phyloP scores from a whole-genome alignment of 1,140 invertebrate species.

The Vanessa tameamea region DNA sequence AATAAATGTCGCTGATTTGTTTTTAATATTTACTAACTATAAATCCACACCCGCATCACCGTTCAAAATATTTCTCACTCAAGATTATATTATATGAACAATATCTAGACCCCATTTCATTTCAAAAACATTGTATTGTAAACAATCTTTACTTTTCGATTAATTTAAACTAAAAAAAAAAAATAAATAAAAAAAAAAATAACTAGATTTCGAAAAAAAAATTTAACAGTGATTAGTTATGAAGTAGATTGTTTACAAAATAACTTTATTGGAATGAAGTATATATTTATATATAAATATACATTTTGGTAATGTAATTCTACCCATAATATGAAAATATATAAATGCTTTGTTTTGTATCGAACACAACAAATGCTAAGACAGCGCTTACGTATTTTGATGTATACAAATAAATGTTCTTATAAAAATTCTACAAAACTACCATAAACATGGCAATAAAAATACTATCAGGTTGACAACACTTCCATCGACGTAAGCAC shows the following conservation, averaged over 20 bases:
- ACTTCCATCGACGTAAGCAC: conserved; percentile 9
- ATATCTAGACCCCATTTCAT: neutral
- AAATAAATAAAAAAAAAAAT: neutral
- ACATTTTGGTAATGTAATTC: conserved; percentile 15
- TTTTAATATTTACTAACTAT: neutral
- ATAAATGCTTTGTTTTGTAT: conserved; percentile 35
- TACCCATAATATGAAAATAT: conserved; percentile 20
- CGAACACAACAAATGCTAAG: conserved; percentile 39
- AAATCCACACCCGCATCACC: conserved; percentile 26
- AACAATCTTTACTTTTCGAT: neutral
- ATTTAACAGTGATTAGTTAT: neutral
- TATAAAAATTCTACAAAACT: neutral
- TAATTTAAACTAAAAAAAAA: neutral
- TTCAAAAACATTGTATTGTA: neutral
- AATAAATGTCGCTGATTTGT: conserved; percentile 4
- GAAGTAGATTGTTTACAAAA: neutral
- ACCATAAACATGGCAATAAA: neutral
- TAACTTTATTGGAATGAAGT: neutral
- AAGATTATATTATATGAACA: neutral
- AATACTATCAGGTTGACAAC: conserved; percentile 13
- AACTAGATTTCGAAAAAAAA: too few relatives aligned
- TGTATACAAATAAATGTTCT: neutral
- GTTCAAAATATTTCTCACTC: neutral
- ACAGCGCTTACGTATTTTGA: too few relatives aligned
- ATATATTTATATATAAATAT: conserved; percentile 15